Evolutionary conservation across 2,113 vertebrate species (phyloP), one percentile per base, ranked within the genome.

Genomic region (Columbina picui): DNA sequence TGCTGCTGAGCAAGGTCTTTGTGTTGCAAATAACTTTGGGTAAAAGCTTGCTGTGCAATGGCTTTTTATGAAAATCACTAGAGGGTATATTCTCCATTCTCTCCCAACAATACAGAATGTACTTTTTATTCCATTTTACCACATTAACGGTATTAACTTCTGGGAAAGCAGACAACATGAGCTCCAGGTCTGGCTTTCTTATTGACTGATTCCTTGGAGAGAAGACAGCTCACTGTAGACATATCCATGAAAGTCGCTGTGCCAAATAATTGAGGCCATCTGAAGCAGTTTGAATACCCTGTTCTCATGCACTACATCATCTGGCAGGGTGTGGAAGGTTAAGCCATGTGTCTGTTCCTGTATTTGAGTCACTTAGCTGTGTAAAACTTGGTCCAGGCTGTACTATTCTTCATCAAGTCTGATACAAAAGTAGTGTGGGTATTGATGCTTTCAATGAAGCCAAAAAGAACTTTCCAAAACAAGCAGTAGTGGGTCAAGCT

Each of bases 91-190:
- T 88, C 36, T 90, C 52, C 61, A 4, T 43, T 91, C 82, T 85
- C 30, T 45, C 81, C 68, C 76, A 90, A 29, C 22, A 32, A 63
- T 26, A 70, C 45, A 61, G 69, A 43, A 27, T 20, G 70, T 39
- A 25, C 59, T 74, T 93, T 36, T 88, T 20, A 81, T 84, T 91
- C 45, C 49, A 30, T 89, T 90, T 91, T 78, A 38, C 90, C 77
- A 64, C 39, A 68, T 43, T 75, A 94, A 81, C 86, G 90, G 92
- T 76, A 95, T 63, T 75, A 96, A 63, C 85, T 93, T 75, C 90
- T 94, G 92, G 50, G 47, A 70, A 87, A 88, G 71, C 70, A 94
- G 81, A 83, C 57, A 82, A 19, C n/a, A 36, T 2, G 47, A 96
- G 56, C 68, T 86, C 76, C 85, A 96, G 79, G 38, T 86, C 63